Evolutionary conservation across 2,113 vertebrate genomes (phyloP), one percentile per base, ranked within the genome.

Genomic region (Regulus satrapa): DNA sequence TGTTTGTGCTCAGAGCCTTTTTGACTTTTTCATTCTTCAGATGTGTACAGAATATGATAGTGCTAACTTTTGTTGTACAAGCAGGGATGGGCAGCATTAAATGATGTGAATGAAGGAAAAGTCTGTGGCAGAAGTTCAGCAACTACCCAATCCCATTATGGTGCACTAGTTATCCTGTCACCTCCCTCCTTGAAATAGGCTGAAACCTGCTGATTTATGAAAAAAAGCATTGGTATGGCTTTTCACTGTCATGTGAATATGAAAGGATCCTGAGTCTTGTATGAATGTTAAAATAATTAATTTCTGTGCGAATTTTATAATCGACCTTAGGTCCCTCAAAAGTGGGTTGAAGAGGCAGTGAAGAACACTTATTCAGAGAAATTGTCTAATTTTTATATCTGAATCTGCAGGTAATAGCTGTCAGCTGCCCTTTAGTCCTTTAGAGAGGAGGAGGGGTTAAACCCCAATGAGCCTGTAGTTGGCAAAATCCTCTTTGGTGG

Each of bases 171-270:
- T 59, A 5, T 31, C n/a, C 29, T 32, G 5, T 61, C 36, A 26
- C 5, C 4, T 10, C 18, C 38, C 38, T 40, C 38, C 13, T 56
- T 64, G 26, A 78, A 62, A 41, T 0, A 71, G 14, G 18, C 11
- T 3, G 4, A 48, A 46, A 52, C 9, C 17, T 52, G 8, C 19
- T 72, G 24, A 62, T 66, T 61, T 62, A 12, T 32, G 21, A 19
- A 58, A 49, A 36, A 74, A 76, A 74, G 12, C 4, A 18, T 26
- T 17, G 15, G 7, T 56, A 21, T 51, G 81, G 32, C 43, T 81
- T 83, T 77, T 62, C 45, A 21, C 23, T 0, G 0, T 61, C 28
- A 6, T 0, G 5, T 41, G 15, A 54, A 18, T 56, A 8, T 17
- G 38, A 69, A 59, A 31, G 43, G 55, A 34, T 67, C 18, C 9